Conservation (phyloP, 2,113 vertebrate genomes). For the Leuciscus idus region DNA sequence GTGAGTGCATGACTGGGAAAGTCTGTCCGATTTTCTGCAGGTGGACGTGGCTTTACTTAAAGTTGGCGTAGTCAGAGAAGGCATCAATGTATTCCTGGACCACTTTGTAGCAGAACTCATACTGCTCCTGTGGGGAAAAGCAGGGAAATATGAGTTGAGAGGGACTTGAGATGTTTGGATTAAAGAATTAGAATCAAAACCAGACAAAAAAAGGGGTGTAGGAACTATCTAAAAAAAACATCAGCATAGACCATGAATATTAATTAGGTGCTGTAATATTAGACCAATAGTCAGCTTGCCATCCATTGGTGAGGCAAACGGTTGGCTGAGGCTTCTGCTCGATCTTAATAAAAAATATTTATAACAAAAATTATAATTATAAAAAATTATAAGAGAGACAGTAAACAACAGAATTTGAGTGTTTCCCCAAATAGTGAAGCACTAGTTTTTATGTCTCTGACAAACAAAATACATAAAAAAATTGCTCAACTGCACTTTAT, state of each 20-base stretch:
- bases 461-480: not conserved
- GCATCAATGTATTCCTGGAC: conserved; percentile 99
- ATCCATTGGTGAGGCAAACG: not conserved
- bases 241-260: not conserved
- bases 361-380: no score
- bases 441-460: not conserved
- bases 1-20: conserved; percentile 30
- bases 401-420: no score
- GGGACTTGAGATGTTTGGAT: not conserved
- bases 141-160: no score
- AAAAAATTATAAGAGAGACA: no score
- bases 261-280: not conserved
- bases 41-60: conserved; percentile 81
- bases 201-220: not conserved
- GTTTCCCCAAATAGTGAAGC: not conserved
- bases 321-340: no score
- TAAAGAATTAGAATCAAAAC: not conserved
- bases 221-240: not conserved
- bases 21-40: conserved; percentile 7
- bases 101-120: conserved; percentile 99
- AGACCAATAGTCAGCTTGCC: not conserved
- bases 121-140: conserved; percentile 86
- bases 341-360: no score
- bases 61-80: conserved; percentile 99
- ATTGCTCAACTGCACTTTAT: not conserved